Evolutionary conservation across 2,888 invertebrate species (phyloP), one percentile per base, ranked within the genome.

Genomic region (Ecdyonurus torrentis): DNA sequence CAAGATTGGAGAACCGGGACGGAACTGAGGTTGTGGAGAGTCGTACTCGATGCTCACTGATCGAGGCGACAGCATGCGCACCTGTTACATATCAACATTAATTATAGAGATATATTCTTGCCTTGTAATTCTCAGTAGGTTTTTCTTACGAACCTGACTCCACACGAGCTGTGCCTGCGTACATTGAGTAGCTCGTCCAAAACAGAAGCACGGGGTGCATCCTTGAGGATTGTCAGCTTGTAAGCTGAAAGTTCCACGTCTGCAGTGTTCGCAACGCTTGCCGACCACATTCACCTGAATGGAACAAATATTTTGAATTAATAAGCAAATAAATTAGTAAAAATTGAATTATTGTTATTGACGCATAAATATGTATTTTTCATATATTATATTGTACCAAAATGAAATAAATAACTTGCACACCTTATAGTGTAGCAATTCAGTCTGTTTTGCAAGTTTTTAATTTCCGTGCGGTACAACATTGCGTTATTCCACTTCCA

Each of bases 201-300:
- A 99, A 77, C 98, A 99, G 80, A 95, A 98, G 75, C 98, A 99
- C 64, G 87, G 84, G 0, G 92, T 92, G 74, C 98, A 99, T 5
- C 98, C 98, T 62, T 83, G 82, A 0, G 87, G 84, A 74, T 90
- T 92, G 58, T 83, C 81, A 0, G 75, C 75, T 0, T 89, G 83
- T 23, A 98, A 76, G 0, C 94, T 92, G 74, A 97, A 98, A 0
- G 92, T 89, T 22, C 91, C 89, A 53, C 84, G 81, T 67, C 83
- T 83, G 75, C 98, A 99, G 19, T 78, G 75, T 71, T 89, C 84
- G 73, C 98, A 99, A 68, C 87, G 86, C 60, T 83, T 81, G 0
- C 97, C 97, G 5, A 84, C 81, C 0, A 87, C 93, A 70, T 93
- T 86, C 63, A 83, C 81, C 90, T 91, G 73, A 0, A 73, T 73